Evolutionary conservation across 2,113 vertebrate species (phyloP).

Genomic region (Bubo blakistoni): DNA sequence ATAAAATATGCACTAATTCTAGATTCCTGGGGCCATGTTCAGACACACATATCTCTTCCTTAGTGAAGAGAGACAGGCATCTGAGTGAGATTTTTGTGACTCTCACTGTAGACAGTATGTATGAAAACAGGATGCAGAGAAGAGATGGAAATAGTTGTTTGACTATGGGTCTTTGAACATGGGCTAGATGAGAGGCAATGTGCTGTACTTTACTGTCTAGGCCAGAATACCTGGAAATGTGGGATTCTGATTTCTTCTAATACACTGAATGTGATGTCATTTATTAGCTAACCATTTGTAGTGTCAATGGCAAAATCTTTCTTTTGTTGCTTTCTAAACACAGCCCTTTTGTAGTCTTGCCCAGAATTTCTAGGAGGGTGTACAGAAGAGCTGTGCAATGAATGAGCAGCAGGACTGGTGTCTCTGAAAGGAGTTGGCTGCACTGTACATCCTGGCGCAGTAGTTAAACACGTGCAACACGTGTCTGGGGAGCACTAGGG

Average conservation of each 20-base stretch:
- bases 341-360: background rate
- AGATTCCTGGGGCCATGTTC: background rate
- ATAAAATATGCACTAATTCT: background rate
- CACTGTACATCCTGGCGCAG: background rate
- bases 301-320: background rate
- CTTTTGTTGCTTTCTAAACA: background rate
- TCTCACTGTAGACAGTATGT: background rate
- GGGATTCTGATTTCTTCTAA: background rate
- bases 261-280: background rate
- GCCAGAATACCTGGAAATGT: background rate
- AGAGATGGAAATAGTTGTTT: background rate
- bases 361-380: background rate
- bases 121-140: background rate
- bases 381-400: background rate
- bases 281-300: background rate
- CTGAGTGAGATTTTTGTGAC: background rate
- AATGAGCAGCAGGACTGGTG: background rate
- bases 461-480: fast-evolving
- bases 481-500: background rate
- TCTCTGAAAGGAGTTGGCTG: background rate
- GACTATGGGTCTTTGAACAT: background rate
- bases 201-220: background rate
- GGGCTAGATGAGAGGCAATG: background rate
- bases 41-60: background rate
- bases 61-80: background rate